Evolutionary conservation across 92 coral and sea anemone species (phyloP), one percentile per base, ranked within the genome.

Genomic region (Siderastrea radians): DNA sequence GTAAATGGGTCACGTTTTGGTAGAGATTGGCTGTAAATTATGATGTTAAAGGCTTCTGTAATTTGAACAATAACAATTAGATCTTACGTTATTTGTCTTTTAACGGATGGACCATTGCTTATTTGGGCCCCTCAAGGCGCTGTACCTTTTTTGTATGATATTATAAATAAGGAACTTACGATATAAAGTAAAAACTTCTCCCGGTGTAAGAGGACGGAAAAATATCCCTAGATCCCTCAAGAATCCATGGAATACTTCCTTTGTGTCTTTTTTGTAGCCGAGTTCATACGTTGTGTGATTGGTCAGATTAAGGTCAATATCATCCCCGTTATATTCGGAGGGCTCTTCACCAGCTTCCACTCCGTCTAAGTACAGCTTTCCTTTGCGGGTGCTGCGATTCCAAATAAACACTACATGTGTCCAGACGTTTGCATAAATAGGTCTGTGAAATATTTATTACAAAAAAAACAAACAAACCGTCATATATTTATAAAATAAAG

Each of bases 271-370:
- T 44, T 83, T 84, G 11, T 57, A 64, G 15, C 95, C 95, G 15
- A 92, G 85, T 53, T 92, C 90, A 66, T 92, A 92, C 48, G 59
- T 68, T 13, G 91, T 61, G 79, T 91, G 91, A 71, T 87, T 91
- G 16, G 94, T 87, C 46, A 61, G 75, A 44, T 83, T 91, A 1
- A 91, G 80, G 65, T 91, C 80, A 5, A 91, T 72, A 64, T 83
- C 79, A 9, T 61, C 16, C 4, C 91, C 91, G 16, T 38, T 49
- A 72, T 87, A 87, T 13, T 10, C 14, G 7, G 80, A 60, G 48
- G 19, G 1, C 15, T 13, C 15, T 14, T 67, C 67, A 17, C 77
- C 75, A 1, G 46, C 63, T 2, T 6, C 48, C 4, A 1, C 16
- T 0, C 85, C 79, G 59, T 87, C 26, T 14, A 68, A 9, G 65